These are phyloP conservation scores for Sciurus carolinensis DNA, from an alignment of 2,797 vertebrate species.

Conservation along the genomic window DNA sequence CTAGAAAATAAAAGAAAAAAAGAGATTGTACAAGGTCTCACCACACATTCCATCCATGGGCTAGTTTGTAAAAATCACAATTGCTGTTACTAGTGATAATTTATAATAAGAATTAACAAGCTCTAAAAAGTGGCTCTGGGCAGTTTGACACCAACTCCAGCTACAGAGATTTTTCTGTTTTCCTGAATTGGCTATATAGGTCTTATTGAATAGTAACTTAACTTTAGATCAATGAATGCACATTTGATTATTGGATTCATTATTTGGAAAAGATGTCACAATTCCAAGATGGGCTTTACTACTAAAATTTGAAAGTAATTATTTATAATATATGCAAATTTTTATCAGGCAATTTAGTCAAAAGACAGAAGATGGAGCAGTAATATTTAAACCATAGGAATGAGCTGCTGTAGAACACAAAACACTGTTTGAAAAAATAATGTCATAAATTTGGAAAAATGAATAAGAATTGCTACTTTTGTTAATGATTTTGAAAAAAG, in stretches of 20 bases:
- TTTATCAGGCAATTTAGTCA: conserved; percentile 74
- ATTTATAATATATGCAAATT: conserved; percentile 81
- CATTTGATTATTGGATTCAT: conserved; percentile 42
- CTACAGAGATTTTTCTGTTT: background rate
- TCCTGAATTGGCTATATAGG: background rate
- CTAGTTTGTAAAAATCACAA: background rate
- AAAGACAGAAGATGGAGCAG: conserved; percentile 34
- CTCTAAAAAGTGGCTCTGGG: background rate
- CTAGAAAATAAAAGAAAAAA: background rate
- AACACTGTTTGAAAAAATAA: background rate
- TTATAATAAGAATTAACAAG: background rate
- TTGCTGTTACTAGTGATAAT: background rate
- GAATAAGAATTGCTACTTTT: background rate
- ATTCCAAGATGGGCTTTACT: conserved; percentile 70
- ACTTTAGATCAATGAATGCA: conserved; percentile 41
- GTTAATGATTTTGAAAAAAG: background rate
- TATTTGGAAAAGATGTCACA: conserved; percentile 70
- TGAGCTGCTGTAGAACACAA: background rate
- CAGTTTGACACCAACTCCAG: background rate
- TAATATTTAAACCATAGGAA: conserved; percentile 43
- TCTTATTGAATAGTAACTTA: conserved; percentile 63
- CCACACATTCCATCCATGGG: background rate
- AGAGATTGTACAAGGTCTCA: background rate
- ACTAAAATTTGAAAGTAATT: conserved; percentile 84
- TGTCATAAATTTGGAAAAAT: background rate